These are phyloP conservation scores for Pseudomugil gertrudae DNA, from an alignment of 2,797 vertebrate genomes.

Conservation along the genomic window DNA sequence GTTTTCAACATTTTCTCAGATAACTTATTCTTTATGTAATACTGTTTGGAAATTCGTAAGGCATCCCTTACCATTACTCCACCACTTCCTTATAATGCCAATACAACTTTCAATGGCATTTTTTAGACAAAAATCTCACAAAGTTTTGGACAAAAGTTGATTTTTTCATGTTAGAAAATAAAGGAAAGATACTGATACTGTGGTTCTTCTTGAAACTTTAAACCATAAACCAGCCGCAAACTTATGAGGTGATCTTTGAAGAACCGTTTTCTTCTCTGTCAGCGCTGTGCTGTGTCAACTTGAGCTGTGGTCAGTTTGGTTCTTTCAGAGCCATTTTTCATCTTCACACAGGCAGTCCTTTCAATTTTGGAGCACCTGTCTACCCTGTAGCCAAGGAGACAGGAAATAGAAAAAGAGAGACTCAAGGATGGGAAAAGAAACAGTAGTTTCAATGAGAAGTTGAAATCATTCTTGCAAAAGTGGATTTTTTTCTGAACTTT, in stretches of 20 bases:
- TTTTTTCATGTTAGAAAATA: background rate
- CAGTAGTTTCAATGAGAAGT: background rate
- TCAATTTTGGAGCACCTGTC: background rate
- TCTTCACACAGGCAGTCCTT: background rate
- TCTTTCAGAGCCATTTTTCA: background rate
- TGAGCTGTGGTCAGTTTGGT: constrained; percentile 1
- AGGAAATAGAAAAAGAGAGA: background rate
- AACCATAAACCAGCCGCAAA: background rate
- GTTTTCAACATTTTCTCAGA: background rate
- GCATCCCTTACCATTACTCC: background rate
- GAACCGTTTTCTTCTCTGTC: background rate
- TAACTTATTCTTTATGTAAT: background rate
- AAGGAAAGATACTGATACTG: background rate
- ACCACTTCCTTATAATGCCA: background rate
- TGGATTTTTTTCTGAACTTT: background rate
- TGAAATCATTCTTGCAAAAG: background rate
- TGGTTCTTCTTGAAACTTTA: background rate
- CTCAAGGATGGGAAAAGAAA: background rate
- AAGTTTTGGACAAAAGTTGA: background rate
- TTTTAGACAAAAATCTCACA: background rate
- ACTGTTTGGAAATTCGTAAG: background rate
- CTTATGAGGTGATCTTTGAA: background rate
- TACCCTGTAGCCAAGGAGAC: background rate
- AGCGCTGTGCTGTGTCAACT: background rate
- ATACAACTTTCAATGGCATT: background rate